phyloP scores from a whole-genome alignment of 1,140 invertebrate species.

The Parasteatoda tepidariorum region DNA sequence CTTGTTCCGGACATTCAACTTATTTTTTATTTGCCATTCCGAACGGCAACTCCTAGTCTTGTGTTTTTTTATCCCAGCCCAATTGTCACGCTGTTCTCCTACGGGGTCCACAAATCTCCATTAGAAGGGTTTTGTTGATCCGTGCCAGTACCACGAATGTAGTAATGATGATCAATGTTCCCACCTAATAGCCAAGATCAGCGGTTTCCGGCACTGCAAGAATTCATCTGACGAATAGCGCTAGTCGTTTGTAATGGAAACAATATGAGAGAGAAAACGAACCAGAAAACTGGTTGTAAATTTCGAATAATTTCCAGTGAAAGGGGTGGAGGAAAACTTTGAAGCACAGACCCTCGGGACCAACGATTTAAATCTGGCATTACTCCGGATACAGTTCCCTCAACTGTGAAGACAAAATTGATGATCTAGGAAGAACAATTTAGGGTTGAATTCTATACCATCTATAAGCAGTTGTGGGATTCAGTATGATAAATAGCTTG shows the following conservation, averaged over 20 bases:
- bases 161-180: slow-evolving; percentile 50
- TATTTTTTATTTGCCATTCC: slow-evolving; percentile 21
- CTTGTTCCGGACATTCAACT: not conserved
- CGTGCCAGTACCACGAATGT: slow-evolving; percentile 25
- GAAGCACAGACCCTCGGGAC: slow-evolving; percentile 9
- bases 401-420: not conserved
- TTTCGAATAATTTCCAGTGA: slow-evolving; percentile 37
- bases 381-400: not conserved
- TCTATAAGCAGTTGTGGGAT: not conserved
- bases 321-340: not conserved
- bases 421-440: not conserved
- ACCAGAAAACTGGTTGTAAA: slow-evolving; percentile 22
- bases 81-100: slow-evolving; percentile 38
- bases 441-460: not conserved
- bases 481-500: not conserved
- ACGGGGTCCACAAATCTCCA: slow-evolving; percentile 48
- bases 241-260: slow-evolving; percentile 45
- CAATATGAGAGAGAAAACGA: not conserved
- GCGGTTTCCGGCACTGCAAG: slow-evolving; percentile 10
- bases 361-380: slow-evolving; percentile 22
- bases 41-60: not conserved
- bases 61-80: slow-evolving; percentile 1
- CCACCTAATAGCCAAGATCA: slow-evolving; percentile 42
- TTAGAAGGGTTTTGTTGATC: slow-evolving; percentile 40
- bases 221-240: slow-evolving; percentile 14